These are phyloP conservation scores for Acromyrmex echinatior DNA, from an alignment of 1,140 invertebrate species.

Conservation along the genomic window DNA sequence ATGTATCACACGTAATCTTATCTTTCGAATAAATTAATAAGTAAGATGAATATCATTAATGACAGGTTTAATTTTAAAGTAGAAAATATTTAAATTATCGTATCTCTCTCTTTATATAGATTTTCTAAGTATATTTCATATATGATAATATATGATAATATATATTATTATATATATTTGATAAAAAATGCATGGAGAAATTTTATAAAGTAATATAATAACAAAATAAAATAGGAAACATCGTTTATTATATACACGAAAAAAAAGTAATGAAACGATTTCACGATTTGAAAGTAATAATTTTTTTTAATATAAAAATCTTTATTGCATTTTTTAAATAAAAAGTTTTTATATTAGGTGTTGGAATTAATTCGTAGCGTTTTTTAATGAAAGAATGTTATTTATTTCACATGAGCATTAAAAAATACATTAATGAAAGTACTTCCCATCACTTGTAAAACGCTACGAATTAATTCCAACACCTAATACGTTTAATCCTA, in stretches of 20 bases:
- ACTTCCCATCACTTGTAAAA: no score
- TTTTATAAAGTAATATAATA: background rate
- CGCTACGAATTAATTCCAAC: no score
- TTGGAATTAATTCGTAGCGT: no score
- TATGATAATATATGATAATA: no score
- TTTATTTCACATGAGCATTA: no score
- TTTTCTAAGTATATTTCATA: slow-evolving; percentile 4
- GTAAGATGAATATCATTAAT: slow-evolving; percentile 3
- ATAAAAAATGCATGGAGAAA: background rate
- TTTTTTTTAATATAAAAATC: background rate
- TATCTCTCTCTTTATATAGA: background rate
- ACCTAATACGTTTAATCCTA: background rate
- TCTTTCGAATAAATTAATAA: slow-evolving; percentile 14
- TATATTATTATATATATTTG: background rate
- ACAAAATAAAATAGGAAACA: background rate
- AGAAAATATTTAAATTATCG: background rate
- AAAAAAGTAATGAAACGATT: no score
- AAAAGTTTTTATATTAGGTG: background rate
- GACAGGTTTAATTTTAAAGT: background rate
- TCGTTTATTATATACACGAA: background rate
- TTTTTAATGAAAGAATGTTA: no score
- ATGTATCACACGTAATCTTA: background rate
- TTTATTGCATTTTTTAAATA: background rate
- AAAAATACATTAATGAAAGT: no score
- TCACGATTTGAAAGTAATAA: background rate